Base-by-base conservation (phyloP, 1,140 invertebrate genomes). In the Ruditapes philippinarum region DNA sequence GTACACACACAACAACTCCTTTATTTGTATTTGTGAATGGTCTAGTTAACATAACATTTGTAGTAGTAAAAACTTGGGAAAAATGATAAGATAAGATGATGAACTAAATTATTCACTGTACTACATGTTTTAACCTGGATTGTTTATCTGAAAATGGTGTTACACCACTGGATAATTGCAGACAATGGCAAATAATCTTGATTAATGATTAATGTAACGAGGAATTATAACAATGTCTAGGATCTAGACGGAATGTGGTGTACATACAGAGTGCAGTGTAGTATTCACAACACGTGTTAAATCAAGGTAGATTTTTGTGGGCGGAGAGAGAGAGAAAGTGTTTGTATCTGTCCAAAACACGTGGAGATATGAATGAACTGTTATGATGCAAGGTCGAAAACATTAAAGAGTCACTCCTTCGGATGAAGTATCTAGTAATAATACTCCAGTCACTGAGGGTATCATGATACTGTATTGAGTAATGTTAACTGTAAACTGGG, bases 21-120 rank as follows among this genome's bases (percentile, higher is more conserved):
- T 62, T 62, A 62, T 49, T 78, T 78, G 74, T 62, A 62, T 49
- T 78, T 78, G 74, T 78, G 74, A 78, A 78, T 78, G 74, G 74
- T 78, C 49, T 5, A 22, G 5, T 78, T 19, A 78, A 78, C 74
- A 78, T 38, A 49, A 74, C 38, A 45, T 49, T 74, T 74, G 70
- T 74, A 74, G 70, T 74, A 74, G 70, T 74, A 74, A 74, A n/a
- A 74, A 25, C n/a, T 9, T 19, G 42, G 40, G 73, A 51, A 76
- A 40, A 51, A 76, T 51, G 73, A 76, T 76, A 76, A 73, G 70
- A 73, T 73, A 73, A 76, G 33, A 45, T 76, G n/a, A 25, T 76
- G 40, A 76, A 76, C 42, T 76, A 31, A 51, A 28, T 76, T 76
- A 76, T n/a, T 49, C 31, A 9, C 45, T 36, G 33, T 76, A 70